Evolutionary conservation across 64 coral and sea anemone genomes (phyloP).

Genomic region (Porites lutea): DNA sequence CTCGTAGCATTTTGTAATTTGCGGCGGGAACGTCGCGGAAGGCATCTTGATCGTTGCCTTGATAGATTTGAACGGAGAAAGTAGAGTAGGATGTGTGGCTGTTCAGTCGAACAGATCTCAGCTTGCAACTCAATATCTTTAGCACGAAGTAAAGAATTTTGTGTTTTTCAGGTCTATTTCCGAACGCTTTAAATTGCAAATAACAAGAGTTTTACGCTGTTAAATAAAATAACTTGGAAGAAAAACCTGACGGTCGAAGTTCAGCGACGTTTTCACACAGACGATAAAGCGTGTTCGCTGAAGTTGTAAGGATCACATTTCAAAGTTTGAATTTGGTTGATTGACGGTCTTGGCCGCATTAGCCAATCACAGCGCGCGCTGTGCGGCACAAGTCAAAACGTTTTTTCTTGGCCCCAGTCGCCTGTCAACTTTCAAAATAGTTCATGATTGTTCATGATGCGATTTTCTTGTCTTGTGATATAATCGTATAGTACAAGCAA

Average conservation of each 20-base stretch:
- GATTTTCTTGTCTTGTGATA: no score
- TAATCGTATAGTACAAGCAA: no score
- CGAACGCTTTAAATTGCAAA: not conserved
- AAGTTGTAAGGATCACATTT: constrained; percentile 30
- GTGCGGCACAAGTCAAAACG: not conserved
- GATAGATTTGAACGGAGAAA: not conserved
- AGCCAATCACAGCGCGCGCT: constrained; percentile 45
- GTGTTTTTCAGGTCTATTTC: not conserved
- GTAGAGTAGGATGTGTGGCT: not conserved
- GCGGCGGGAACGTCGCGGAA: constrained; percentile 71
- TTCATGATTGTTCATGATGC: no score
- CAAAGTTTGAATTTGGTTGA: constrained; percentile 84
- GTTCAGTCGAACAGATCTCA: not conserved
- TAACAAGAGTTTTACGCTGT: not conserved
- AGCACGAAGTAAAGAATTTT: not conserved
- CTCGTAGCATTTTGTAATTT: constrained; percentile 84
- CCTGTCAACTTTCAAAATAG: not conserved
- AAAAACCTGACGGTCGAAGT: not conserved
- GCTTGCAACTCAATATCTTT: not conserved
- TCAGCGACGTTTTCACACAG: not conserved
- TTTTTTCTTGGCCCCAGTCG: constrained; percentile 21
- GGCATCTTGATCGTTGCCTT: constrained; percentile 68
- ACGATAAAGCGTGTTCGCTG: not conserved
- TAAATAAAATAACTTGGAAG: not conserved
- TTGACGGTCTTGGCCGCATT: constrained; percentile 43